Base-by-base conservation (phyloP, 2,113 vertebrate genomes). In the Dolichallabes microphthalmus region DNA sequence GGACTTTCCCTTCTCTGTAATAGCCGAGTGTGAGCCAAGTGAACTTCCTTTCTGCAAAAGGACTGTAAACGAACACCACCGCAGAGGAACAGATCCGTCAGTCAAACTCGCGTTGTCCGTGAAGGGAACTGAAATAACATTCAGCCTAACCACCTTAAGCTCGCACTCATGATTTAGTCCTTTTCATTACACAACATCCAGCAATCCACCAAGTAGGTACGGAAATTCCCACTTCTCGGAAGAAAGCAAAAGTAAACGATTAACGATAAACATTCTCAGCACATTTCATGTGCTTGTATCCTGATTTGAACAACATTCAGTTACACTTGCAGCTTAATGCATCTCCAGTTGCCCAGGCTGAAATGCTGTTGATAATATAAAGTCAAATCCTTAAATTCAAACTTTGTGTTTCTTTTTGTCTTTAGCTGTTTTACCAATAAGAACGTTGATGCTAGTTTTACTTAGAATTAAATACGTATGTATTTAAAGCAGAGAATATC, bases 1-100 rank as follows among this genome's bases (percentile, higher is more conserved):
- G 8, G 52, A 63, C 52, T 50, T 60, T 82, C 25, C 75, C 32
- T 64, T 85, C 71, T 35, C 27, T 58, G 64, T 84, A 89, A 53
- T 87, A 32, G 78, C 8, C 32, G 82, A 90, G 80, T 90, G 87
- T 82, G 80, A 63, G 74, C 86, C 83, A 87, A 89, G 66, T 85
- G 85, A 92, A 90, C 82, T 90, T 83, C 25, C 81, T 87, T 87
- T 17, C 32, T 80, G 25, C 32, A 80, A 60, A 57, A 60, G 32
- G 20, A 45, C 4, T 35, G 19, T n/a, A 45, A 80, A 63, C 66
- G 3, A 68, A 35, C 60, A 66, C 27, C 63, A 66, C 30, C 27
- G 45, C 22, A 64, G 35, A 76, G n/a, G 2, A 57, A 66, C 53
- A 14, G 20, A 45, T 74, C 71, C 17, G 50, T 53, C 14, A 53